Evolutionary conservation across 2,888 invertebrate species (phyloP), one percentile per base, ranked within the genome.

Genomic region (Stenolophus ochropezus): DNA sequence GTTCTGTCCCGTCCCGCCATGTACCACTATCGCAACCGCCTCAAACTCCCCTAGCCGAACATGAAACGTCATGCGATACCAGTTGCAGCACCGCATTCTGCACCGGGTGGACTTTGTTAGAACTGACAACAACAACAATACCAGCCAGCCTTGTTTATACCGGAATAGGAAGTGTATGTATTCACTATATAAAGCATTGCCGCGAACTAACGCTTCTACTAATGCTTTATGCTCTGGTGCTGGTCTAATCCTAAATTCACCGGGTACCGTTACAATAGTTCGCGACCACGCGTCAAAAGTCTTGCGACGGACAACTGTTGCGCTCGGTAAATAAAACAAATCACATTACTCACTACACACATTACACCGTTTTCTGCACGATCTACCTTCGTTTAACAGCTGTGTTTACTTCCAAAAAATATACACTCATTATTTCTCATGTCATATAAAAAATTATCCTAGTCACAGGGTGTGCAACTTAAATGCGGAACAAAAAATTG

Each of bases 131-230:
- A 80, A 80, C 73, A 80, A 73, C 47, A 80, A 80, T 58, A 80
- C 53, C 25, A 73, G 23, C 53, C 80, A 80, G 53, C 21, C 42
- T 80, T 80, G 80, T 73, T 69, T 71, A 16, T 80, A 80, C 42
- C 80, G 80, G 73, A 80, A 80, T 47, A 51, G 80, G 56, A 80
- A 80, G 80, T 80, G 80, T 80, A 80, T 73, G 80, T 80, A 80
- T 71, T 58, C 23, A 49, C 18, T 33, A 49, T n/a, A n/a, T n/a
- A n/a, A 33, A 21, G 73, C 73, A 47, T 73, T 21, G 73, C 73
- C 3, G 11, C 23, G 5, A 27, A 18, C 33, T 69, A 69, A 69
- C 42, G 65, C 65, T 69, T 69, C 21, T 69, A 69, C 65, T 69
- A 69, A 69, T 27, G 65, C 65, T 69, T 69, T 6, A 4, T 5